Conservation (phyloP, 2,888 invertebrate genomes). For the Dynastes tityus region DNA sequence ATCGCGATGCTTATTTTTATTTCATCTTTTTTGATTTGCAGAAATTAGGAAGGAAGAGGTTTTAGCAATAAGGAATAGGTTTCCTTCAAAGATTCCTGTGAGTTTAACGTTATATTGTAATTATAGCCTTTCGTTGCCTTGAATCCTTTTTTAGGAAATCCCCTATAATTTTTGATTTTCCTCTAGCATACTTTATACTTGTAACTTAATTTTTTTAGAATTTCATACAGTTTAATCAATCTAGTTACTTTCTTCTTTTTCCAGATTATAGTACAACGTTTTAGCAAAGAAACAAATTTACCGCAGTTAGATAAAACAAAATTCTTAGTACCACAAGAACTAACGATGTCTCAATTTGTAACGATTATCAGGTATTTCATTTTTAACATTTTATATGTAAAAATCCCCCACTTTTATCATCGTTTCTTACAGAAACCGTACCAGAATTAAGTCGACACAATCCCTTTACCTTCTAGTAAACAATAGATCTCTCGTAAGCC, state of each 20-base stretch:
- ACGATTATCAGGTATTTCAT: conserved; percentile 83
- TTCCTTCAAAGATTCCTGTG: conserved; percentile 87
- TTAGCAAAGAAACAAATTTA: conserved; percentile 83
- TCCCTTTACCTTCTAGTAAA: conserved; percentile 88
- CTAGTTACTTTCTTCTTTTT: conserved; percentile 57
- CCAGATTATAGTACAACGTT: conserved; percentile 88
- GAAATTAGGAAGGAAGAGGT: conserved; percentile 84
- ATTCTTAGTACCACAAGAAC: conserved; percentile 91
- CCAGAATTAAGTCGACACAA: conserved; percentile 78
- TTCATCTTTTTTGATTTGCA: conserved; percentile 67
- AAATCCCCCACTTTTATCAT: not conserved
- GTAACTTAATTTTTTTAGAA: too few relatives aligned
- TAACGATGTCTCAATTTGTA: conserved; percentile 91
- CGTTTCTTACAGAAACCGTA: conserved; percentile 68
- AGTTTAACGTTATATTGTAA: conserved; percentile 66
- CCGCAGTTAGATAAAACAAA: conserved; percentile 88
- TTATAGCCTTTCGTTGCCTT: too few relatives aligned
- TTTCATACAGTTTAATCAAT: not conserved
- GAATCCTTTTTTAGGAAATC: too few relatives aligned
- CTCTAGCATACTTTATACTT: too few relatives aligned
- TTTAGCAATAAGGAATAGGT: conserved; percentile 83
- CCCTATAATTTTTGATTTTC: too few relatives aligned
- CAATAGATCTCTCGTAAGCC: conserved; percentile 86
- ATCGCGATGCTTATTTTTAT: not conserved
- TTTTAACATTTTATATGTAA: too few relatives aligned